Conservation (phyloP, 2,888 invertebrate species). For the Dryocosmus kuriphilus region DNA sequence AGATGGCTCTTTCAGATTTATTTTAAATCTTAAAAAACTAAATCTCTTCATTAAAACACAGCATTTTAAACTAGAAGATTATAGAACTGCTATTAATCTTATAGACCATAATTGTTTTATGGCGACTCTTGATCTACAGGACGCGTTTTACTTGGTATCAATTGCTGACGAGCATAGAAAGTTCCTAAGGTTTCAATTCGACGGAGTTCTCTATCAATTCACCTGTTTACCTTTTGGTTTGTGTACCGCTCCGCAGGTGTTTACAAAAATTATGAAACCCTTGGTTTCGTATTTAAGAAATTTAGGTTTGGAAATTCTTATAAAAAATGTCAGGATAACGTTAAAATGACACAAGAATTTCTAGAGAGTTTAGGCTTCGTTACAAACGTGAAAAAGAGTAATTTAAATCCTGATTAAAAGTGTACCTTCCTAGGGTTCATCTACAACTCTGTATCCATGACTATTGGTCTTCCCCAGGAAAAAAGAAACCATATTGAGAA, state of each 20-base stretch:
- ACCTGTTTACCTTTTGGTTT: conserved; percentile 50
- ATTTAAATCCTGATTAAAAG: no score
- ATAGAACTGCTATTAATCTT: conserved; percentile 1
- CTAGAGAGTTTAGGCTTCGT: no score
- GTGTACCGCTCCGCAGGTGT: conserved; percentile 45
- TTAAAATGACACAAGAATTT: no score
- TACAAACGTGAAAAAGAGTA: no score
- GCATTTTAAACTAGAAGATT: conserved; percentile 44
- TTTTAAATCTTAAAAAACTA: no score
- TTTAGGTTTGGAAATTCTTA: no score
- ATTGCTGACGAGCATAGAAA: conserved; percentile 40
- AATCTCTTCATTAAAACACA: conserved; percentile 14
- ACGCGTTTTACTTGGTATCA: conserved; percentile 50
- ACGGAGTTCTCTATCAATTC: conserved; percentile 42
- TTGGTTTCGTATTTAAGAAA: background rate
- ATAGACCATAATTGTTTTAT: conserved; percentile 16
- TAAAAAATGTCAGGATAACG: no score
- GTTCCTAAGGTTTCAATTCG: conserved; percentile 46
- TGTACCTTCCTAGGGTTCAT: no score
- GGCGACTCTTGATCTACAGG: conserved; percentile 31
- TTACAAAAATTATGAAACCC: conserved; percentile 46
- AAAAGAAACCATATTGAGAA: conserved; percentile 27
- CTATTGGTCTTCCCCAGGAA: background rate
- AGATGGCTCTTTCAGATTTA: no score
- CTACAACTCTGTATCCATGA: no score